Evolutionary conservation across 2,797 vertebrate genomes (phyloP).

Genomic region (Crenuchus spilurus): DNA sequence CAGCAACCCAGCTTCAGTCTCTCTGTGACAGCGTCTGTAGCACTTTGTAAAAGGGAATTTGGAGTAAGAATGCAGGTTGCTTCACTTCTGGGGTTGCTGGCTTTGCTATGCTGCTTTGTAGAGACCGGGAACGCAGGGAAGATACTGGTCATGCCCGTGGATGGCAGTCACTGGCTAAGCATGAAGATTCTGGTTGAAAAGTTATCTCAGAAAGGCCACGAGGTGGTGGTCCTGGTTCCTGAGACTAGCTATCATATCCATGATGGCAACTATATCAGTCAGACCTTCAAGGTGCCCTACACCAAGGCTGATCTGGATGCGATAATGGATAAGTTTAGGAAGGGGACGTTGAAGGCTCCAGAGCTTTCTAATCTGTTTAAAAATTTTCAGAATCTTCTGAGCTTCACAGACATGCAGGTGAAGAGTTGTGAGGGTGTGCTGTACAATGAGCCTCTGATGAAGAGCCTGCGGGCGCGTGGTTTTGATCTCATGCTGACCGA

Average conservation of each 20-base stretch:
- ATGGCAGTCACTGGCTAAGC: constrained; percentile 83
- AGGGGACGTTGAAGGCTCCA: neutral
- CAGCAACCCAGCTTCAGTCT: neutral
- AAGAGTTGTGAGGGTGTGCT: constrained; percentile 70
- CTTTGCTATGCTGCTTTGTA: constrained; percentile 53
- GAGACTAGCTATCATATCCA: constrained; percentile 69
- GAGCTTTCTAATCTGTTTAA: constrained; percentile 40
- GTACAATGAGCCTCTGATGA: constrained; percentile 63
- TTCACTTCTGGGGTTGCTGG: neutral
- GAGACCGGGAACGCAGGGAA: constrained; percentile 66
- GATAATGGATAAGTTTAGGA: fast-evolving
- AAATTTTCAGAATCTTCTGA: constrained; percentile 54
- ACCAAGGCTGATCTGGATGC: constrained; percentile 62
- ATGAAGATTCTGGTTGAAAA: constrained; percentile 78
- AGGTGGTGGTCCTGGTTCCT: constrained; percentile 71
- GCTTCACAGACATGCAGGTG: constrained; percentile 61
- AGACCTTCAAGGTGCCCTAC: constrained; percentile 65
- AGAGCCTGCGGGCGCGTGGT: constrained; percentile 52
- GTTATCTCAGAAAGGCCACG: constrained; percentile 66
- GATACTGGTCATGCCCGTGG: constrained; percentile 76
- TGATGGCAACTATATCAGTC: constrained; percentile 55
- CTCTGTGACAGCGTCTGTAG: neutral
- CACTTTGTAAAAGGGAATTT: neutral
- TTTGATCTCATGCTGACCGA: constrained; percentile 76
- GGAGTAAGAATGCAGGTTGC: neutral